Evolutionary conservation across 2,113 vertebrate genomes (phyloP).

Genomic region (Platycercus adscitus): DNA sequence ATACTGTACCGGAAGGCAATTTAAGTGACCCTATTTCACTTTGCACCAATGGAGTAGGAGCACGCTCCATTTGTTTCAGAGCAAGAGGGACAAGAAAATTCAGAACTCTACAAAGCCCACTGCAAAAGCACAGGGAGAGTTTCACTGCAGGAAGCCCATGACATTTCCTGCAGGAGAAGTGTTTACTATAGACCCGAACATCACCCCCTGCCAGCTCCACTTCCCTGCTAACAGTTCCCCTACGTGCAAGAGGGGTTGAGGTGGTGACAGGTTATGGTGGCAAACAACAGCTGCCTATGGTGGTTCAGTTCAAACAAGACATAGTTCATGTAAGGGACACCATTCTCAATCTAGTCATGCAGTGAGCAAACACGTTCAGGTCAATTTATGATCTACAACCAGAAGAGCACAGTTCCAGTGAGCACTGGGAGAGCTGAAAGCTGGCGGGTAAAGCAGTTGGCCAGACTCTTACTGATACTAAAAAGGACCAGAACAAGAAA

Average conservation of each 20-base stretch:
- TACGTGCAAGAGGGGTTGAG: fast-evolving
- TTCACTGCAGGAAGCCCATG: not conserved
- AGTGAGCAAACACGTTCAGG: fast-evolving
- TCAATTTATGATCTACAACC: not conserved
- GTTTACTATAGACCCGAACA: not conserved
- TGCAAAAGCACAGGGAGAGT: not conserved
- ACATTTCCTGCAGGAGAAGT: not conserved
- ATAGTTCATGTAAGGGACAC: not conserved
- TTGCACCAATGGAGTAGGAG: not conserved
- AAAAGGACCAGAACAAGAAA: not conserved
- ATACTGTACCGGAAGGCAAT: not conserved
- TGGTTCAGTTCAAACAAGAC: not conserved
- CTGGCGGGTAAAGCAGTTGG: not conserved
- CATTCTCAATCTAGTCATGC: not conserved
- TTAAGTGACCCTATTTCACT: not conserved
- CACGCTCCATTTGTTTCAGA: not conserved
- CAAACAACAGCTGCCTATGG: not conserved
- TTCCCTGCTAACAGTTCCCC: not conserved
- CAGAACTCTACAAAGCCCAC: not conserved
- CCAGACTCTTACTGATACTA: not conserved
- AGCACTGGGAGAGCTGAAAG: not conserved
- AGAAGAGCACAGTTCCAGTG: not conserved
- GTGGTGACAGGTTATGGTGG: not conserved
- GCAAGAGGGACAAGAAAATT: not conserved
- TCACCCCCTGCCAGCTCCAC: not conserved